Evolutionary conservation across 2,113 vertebrate genomes (phyloP).

Genomic region (Microcebus jonahi): DNA sequence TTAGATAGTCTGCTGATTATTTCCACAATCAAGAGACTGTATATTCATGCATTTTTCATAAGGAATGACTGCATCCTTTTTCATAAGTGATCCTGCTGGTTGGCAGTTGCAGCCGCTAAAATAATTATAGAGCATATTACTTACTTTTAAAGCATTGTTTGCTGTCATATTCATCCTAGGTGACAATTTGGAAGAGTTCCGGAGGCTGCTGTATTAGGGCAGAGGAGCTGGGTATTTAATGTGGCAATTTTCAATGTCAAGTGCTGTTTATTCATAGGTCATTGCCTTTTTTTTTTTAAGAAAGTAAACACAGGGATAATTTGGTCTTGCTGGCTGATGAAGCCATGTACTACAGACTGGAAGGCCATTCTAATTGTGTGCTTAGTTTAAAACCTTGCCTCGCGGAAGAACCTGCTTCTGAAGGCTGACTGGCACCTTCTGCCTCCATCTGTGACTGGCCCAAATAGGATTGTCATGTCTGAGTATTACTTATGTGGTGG

Average conservation of each 20-base stretch:
- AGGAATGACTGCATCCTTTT: constrained; percentile 64
- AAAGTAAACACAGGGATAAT: constrained; percentile 60
- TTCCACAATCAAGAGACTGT: constrained; percentile 82
- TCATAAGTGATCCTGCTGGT: constrained; percentile 81
- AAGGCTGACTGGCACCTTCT: neutral
- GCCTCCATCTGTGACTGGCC: neutral
- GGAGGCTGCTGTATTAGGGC: constrained; percentile 19
- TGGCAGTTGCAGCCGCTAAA: constrained; percentile 77
- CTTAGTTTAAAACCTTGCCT: constrained; percentile 48
- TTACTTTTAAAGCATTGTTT: constrained; percentile 83
- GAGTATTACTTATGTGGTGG: neutral
- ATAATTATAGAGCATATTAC: constrained; percentile 80
- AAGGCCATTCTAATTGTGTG: constrained; percentile 43
- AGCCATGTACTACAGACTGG: neutral
- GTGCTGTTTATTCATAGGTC: constrained; percentile 71
- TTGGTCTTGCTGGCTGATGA: constrained; percentile 58
- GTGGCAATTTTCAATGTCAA: constrained; percentile 77
- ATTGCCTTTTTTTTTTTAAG: constrained; percentile 37
- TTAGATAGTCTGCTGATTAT: constrained; percentile 83
- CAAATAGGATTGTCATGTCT: neutral
- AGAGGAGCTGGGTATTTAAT: constrained; percentile 57
- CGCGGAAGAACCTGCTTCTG: neutral
- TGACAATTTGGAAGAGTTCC: constrained; percentile 65
- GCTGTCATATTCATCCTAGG: constrained; percentile 71
- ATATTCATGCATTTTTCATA: constrained; percentile 84